These are phyloP conservation scores for Stictocephala bisonia DNA, from an alignment of 2,888 invertebrate genomes.

Conservation along the genomic window DNA sequence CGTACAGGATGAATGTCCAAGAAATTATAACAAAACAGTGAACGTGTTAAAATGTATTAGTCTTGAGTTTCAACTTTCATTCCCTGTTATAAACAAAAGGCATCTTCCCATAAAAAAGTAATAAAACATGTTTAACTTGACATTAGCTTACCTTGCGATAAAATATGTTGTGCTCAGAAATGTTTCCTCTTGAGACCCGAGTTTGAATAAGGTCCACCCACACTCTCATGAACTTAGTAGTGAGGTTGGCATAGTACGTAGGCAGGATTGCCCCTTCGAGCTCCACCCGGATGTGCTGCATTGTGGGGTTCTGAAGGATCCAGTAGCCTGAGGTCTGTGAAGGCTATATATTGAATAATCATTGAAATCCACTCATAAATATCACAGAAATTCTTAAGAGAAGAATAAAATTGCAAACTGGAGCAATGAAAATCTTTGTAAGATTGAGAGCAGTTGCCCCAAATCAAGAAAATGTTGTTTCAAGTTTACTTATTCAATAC, in stretches of 20 bases:
- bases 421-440: too few species aligned
- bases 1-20: too few species aligned
- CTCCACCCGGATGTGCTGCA: slow-evolving; percentile 67
- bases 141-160: slow-evolving; percentile 43
- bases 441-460: too few species aligned
- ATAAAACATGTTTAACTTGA: too few species aligned
- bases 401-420: too few species aligned
- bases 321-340: slow-evolving; percentile 55
- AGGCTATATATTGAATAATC: not conserved
- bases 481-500: too few species aligned
- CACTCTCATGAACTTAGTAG: slow-evolving; percentile 65
- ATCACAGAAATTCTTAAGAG: not conserved
- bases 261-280: slow-evolving; percentile 73
- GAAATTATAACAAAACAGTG: too few species aligned
- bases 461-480: too few species aligned
- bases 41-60: too few species aligned
- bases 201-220: slow-evolving; percentile 66
- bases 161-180: slow-evolving; percentile 39
- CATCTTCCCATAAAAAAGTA: too few species aligned
- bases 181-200: slow-evolving; percentile 51
- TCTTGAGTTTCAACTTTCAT: too few species aligned
- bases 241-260: slow-evolving; percentile 67
- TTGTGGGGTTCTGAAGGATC: slow-evolving; percentile 61
- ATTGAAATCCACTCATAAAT: not conserved
- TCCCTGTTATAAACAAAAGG: too few species aligned